Base-by-base conservation (phyloP, 2,888 invertebrate species). In the Eristalis arbustorum region DNA sequence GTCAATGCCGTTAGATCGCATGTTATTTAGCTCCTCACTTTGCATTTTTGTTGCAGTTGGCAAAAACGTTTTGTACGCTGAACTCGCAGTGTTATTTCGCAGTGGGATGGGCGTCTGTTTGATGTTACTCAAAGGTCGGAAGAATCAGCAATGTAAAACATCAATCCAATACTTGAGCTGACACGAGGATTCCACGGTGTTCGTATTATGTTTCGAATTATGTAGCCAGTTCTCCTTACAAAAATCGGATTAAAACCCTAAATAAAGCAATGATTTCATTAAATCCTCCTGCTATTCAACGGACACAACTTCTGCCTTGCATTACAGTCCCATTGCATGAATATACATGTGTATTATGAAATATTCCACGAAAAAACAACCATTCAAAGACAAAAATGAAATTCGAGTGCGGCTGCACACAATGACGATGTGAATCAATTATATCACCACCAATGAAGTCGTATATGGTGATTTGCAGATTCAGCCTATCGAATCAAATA, bases 401-500 rank as follows among this genome's bases (percentile, higher is more conserved):
- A 49, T 42, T 18, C 25, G 5, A 22, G n/a, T 31, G 5, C 31
- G n/a, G 69, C 57, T 14, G 6, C 34, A 40, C n/a, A 28, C 10
- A 71, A 40, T 34, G 22, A 71, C 14, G 13, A 40, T 61, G 42
- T 40, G 18, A 18, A 42, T 31, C 49, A 63, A 56, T 73, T 73
- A 56, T 73, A 42, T 62, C 42, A 23, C 25, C 18, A 18, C 31
- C 28, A 69, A 6, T 18, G 49, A 8, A 63, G 18, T 31, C 56
- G 10, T 49, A 8, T 63, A 62, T 56, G 49, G 10, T 73, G 42
- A 31, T 63, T 73, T n/a, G 31, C 61, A 42, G 59, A 61, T 14
- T 25, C 71, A 25, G 22, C 23, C 62, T 18, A 49, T 49, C 2
- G 63, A 62, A 56, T 63, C 62, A 63, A 63, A 63, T 49, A 63